phyloP scores from a whole-genome alignment of 2,797 vertebrate genomes.

The Enteromius mattozi region DNA sequence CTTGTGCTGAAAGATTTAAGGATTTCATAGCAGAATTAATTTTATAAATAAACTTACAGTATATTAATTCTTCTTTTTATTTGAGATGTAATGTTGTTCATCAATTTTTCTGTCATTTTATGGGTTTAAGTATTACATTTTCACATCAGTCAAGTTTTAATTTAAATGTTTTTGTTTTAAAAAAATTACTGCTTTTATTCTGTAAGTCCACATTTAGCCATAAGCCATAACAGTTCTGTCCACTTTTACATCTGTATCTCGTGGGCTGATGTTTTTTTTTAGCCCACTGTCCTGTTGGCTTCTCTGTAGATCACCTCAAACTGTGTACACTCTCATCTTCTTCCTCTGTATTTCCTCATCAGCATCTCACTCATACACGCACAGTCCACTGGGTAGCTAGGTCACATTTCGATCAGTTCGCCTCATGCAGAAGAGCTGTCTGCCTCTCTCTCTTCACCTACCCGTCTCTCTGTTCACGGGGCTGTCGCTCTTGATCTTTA shows the following conservation, averaged over 20 bases:
- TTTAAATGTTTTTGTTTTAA: too few relatives aligned
- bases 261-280: not conserved
- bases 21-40: not conserved
- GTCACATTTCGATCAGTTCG: slow-evolving; percentile 76
- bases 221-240: slow-evolving; percentile 5
- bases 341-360: slow-evolving; percentile 33
- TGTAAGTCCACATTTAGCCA: not conserved
- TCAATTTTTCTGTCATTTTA: not conserved
- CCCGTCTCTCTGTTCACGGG: not conserved
- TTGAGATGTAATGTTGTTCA: not conserved
- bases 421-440: slow-evolving; percentile 64
- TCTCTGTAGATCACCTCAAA: slow-evolving; percentile 50
- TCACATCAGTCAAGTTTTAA: too few relatives aligned
- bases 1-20: not conserved
- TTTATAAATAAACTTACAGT: not conserved
- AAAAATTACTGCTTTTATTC: not conserved
- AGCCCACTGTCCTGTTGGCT: slow-evolving; percentile 44
- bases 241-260: not conserved
- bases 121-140: not conserved
- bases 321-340: slow-evolving; percentile 3
- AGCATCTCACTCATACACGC: slow-evolving; percentile 61
- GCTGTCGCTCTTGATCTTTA: slow-evolving; percentile 59
- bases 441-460: slow-evolving; percentile 13
- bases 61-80: not conserved
- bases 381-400: slow-evolving; percentile 81